These are phyloP conservation scores for Phrynosoma platyrhinos DNA, from an alignment of 2,113 vertebrate genomes.

Conservation along the genomic window DNA sequence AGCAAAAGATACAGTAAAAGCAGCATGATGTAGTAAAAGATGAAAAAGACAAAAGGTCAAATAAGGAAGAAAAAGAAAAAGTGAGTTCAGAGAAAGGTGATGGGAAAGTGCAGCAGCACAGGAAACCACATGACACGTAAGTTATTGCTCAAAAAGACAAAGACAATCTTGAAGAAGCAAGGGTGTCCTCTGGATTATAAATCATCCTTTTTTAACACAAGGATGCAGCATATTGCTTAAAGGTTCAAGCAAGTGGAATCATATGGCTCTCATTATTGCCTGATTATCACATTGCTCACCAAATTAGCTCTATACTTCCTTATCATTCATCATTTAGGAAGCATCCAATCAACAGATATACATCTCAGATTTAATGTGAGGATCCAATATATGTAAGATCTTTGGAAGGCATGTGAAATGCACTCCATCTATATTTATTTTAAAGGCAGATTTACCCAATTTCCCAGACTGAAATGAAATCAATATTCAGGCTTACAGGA, in stretches of 20 bases:
- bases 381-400: neutral
- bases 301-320: neutral
- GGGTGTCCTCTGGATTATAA: neutral
- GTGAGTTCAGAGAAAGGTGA: neutral
- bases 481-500: too few species aligned
- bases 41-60: neutral
- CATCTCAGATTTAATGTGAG: too few species aligned
- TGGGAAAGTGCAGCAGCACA: neutral
- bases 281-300: neutral
- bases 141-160: neutral
- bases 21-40: neutral
- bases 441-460: too few species aligned
- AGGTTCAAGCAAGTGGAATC: neutral
- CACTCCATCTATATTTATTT: too few species aligned
- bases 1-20: neutral
- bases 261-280: neutral
- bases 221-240: neutral
- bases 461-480: too few species aligned
- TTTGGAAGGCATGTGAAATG: too few species aligned
- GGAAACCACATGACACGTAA: neutral
- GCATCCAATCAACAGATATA: neutral
- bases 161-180: neutral
- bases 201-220: neutral
- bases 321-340: neutral
- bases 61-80: neutral